Percentiles rank a stretch among this genome's conserved stretches.
These are phyloP conservation scores for Varanus salvator DNA, from an alignment of 2,113 vertebrate species.

Conservation along the genomic window DNA sequence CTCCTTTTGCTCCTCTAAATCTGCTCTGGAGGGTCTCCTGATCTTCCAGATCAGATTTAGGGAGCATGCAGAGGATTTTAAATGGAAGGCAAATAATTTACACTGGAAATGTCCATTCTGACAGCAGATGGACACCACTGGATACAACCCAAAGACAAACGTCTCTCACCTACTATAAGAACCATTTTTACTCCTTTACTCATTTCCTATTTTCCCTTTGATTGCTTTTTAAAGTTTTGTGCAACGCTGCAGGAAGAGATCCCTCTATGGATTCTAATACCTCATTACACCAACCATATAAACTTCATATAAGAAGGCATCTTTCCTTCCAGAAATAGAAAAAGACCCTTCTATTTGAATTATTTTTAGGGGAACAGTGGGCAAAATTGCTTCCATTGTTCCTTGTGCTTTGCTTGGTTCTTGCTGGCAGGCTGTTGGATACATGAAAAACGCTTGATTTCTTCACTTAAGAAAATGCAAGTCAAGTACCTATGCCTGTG, in stretches of 20 bases:
- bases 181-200: background rate
- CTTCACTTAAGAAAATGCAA: background rate
- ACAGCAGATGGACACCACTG: background rate
- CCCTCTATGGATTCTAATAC: background rate
- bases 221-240: background rate
- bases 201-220: background rate
- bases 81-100: background rate
- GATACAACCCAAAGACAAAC: background rate
- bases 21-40: background rate
- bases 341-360: too few relatives aligned
- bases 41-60: background rate
- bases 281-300: background rate
- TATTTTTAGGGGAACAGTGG: too few relatives aligned
- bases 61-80: background rate
- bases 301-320: background rate
- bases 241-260: background rate
- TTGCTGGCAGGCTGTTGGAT: background rate
- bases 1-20: background rate
- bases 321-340: background rate
- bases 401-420: too few relatives aligned
- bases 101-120: background rate
- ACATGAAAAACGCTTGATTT: background rate
- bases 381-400: too few relatives aligned
- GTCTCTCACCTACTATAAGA: background rate
- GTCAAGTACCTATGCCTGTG: background rate